These are phyloP conservation scores for Rhinoraja longicauda DNA, from an alignment of 2,797 vertebrate species.

Conservation along the genomic window DNA sequence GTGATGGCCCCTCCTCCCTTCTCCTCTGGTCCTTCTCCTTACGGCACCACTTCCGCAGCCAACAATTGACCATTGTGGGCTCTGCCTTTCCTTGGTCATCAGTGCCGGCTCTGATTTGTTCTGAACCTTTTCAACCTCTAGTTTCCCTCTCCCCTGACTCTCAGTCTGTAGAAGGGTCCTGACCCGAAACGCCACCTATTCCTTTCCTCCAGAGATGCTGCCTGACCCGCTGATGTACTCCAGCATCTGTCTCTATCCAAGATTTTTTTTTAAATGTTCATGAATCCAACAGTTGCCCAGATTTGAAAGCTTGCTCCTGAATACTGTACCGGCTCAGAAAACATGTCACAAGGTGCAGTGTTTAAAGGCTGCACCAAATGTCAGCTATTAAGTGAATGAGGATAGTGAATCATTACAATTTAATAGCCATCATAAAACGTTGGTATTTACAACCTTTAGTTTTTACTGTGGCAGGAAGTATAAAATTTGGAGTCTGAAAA, in stretches of 20 bases:
- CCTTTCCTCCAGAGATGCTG: too few species aligned
- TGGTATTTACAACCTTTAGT: slow-evolving; percentile 27
- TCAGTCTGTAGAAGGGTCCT: too few species aligned
- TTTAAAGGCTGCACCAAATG: background rate
- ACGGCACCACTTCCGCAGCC: too few species aligned
- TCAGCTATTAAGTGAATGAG: background rate
- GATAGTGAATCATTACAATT: slow-evolving; percentile 6
- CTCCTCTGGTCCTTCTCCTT: too few species aligned
- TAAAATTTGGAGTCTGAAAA: background rate
- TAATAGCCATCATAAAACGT: slow-evolving; percentile 5
- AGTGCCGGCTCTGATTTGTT: too few species aligned
- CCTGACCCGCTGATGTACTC: too few species aligned
- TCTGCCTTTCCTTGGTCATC: too few species aligned
- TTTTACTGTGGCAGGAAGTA: background rate
- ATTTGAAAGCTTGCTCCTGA: background rate
- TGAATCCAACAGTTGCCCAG: background rate
- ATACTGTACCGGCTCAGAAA: background rate
- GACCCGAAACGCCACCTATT: too few species aligned
- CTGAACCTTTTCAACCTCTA: too few species aligned
- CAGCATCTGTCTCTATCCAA: background rate
- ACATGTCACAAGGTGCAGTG: background rate
- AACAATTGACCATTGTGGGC: too few species aligned
- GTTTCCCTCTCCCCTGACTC: too few species aligned
- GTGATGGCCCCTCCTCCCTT: too few species aligned
- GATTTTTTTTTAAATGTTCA: background rate